A percentile compares a stretch with the other conserved stretches of the same genome.
phyloP scores from a whole-genome alignment of 2,888 invertebrate species.

The Carterocephalus palaemon region DNA sequence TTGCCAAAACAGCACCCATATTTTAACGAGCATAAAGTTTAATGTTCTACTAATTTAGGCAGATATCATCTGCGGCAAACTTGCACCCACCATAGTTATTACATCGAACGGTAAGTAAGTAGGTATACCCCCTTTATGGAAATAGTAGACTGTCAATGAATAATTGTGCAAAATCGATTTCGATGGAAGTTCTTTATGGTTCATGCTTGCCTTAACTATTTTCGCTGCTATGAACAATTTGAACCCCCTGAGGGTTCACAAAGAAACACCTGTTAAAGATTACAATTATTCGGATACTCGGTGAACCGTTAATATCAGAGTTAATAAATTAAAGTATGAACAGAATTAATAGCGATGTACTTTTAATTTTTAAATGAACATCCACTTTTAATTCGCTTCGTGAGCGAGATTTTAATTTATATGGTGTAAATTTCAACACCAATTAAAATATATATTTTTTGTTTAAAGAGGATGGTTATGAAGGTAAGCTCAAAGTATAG shows the following conservation, averaged over 20 bases:
- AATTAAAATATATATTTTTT: slow-evolving; percentile 1
- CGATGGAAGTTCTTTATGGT: background rate
- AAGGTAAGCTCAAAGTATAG: no score
- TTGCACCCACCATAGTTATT: no score
- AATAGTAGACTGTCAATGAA: no score
- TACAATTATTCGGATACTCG: slow-evolving; percentile 28
- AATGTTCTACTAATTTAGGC: no score
- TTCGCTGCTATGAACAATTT: slow-evolving; percentile 4
- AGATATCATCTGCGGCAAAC: no score
- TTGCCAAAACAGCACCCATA: background rate
- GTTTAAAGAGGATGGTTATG: no score
- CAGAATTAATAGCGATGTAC: slow-evolving; percentile 27
- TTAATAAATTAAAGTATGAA: slow-evolving; percentile 21
- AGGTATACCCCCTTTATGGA: no score
- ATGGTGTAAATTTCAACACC: background rate
- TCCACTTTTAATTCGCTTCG: slow-evolving; percentile 20
- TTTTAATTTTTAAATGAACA: slow-evolving; percentile 36
- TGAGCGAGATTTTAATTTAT: slow-evolving; percentile 9
- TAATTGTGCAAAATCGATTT: background rate
- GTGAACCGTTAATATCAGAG: no score
- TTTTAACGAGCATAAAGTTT: no score
- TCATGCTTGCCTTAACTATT: background rate
- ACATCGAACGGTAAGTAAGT: no score
- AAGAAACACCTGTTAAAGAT: slow-evolving; percentile 31
- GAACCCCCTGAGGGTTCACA: slow-evolving; percentile 1